phyloP scores from a whole-genome alignment of 2,113 vertebrate genomes.

The Ariopsis seemanni region DNA sequence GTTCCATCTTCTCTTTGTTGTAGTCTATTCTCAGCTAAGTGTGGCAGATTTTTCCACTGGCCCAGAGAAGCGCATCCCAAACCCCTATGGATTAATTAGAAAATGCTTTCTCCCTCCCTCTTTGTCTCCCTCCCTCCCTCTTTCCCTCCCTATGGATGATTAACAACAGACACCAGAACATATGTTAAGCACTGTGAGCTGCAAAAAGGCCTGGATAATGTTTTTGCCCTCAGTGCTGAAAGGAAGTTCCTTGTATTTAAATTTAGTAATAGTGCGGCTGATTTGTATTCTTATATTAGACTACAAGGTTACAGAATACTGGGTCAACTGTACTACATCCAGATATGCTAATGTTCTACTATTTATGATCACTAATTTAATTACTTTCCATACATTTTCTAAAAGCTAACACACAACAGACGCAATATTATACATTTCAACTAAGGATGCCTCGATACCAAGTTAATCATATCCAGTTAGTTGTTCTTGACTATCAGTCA shows the following conservation, averaged over 20 bases:
- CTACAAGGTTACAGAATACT: neutral
- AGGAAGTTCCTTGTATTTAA: neutral
- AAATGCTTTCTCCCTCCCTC: neutral
- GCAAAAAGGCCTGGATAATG: constrained; percentile 3
- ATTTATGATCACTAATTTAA: neutral
- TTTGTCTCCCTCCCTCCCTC: neutral
- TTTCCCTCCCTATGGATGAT: constrained; percentile 1
- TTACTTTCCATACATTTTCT: neutral
- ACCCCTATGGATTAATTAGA: constrained; percentile 44
- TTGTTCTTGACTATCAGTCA: neutral
- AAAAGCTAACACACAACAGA: neutral
- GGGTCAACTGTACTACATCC: neutral
- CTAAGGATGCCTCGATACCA: neutral
- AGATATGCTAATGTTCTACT: neutral
- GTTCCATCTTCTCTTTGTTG: constrained; percentile 11
- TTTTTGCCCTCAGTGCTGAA: neutral
- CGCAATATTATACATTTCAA: neutral
- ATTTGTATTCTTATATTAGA: neutral
- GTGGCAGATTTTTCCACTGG: constrained; percentile 21
- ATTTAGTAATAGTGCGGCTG: too few relatives aligned
- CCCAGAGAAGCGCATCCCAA: constrained; percentile 10
- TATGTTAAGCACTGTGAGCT: constrained; percentile 32
- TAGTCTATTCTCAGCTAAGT: constrained; percentile 27
- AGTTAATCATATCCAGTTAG: neutral
- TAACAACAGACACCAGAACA: constrained; percentile 28